Evolutionary conservation across 2,888 invertebrate species (phyloP), one percentile per base, ranked within the genome.

Genomic region (Agrochola lota): DNA sequence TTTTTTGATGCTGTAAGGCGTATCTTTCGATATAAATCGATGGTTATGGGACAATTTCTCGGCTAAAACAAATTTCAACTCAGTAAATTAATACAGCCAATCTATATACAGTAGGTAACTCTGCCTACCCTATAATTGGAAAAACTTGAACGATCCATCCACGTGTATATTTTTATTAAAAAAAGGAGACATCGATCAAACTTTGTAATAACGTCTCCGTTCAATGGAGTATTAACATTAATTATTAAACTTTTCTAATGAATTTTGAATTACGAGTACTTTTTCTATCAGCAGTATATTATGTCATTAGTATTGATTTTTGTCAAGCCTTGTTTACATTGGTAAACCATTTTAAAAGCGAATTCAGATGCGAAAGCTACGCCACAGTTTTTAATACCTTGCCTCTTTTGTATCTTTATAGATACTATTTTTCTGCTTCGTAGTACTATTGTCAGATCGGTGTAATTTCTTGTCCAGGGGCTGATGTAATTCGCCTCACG

Each of bases 171-270:
- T 69, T 63, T 60, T 67, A 62, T 57, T 52, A 30, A 78, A 71
- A 85, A 80, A 83, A 30, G 20, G 20, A 57, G 40, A 60, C 72
- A 63, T 74, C 60, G 43, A 79, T 76, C 67, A 73, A 85, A 86
- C 75, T 86, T 75, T 59, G 52, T 66, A 59, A 75, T 52, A 68
- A 70, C 64, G 62, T 70, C 74, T 71, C 30, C 26, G 70, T 64
- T 86, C 71, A 68, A 35, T 68, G 49, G 23, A 73, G 70, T 71
- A 83, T 79, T 71, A 68, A 79, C 57, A 71, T 73, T 83, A 79
- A 79, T 84, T 74, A 86, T 79, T 76, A 69, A 84, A 84, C 67
- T 84, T 84, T 85, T 83, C 23, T 83, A 86, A 86, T 86, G 75
- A 84, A 84, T 84, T 75, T 79, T 79, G 68, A 40, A 79, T 86